Conservation (phyloP, 2,113 vertebrate genomes). For the Pseudois nayaur region DNA sequence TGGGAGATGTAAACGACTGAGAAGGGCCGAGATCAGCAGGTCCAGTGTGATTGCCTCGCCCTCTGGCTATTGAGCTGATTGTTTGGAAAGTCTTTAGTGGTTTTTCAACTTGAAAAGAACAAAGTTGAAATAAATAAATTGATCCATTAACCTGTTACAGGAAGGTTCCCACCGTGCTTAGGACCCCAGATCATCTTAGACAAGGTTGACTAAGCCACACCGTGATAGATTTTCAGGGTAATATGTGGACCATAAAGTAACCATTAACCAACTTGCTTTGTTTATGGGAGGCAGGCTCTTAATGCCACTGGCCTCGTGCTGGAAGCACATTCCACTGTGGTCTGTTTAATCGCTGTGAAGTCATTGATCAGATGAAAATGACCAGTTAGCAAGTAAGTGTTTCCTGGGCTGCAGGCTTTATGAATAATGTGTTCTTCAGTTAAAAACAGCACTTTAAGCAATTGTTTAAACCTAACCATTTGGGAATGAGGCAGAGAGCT, state of each 20-base stretch:
- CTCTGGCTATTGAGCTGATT: not conserved
- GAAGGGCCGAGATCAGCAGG: not conserved
- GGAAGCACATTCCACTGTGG: not conserved
- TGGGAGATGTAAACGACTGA: not conserved
- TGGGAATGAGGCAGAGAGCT: conserved; percentile 59
- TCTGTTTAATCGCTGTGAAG: not conserved
- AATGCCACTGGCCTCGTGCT: not conserved
- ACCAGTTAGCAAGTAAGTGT: conserved; percentile 69
- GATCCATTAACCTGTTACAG: conserved; percentile 56
- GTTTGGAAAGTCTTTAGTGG: conserved; percentile 38
- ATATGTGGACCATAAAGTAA: not conserved
- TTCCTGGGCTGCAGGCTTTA: conserved; percentile 56
- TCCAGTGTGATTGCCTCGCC: not conserved
- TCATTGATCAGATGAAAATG: conserved; percentile 67
- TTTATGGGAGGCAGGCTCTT: not conserved
- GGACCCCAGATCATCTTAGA: not conserved
- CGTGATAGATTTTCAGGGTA: not conserved
- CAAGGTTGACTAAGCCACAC: not conserved
- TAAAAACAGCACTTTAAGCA: conserved; percentile 75
- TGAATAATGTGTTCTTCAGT: conserved; percentile 71
- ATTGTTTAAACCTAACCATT: conserved; percentile 70
- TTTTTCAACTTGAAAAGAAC: conserved; percentile 60
- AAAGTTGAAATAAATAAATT: conserved; percentile 63
- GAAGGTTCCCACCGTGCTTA: conserved; percentile 26
- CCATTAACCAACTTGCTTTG: conserved; percentile 19